These are phyloP conservation scores for Oreocharis arfaki DNA, from an alignment of 2,113 vertebrate species.

Conservation along the genomic window DNA sequence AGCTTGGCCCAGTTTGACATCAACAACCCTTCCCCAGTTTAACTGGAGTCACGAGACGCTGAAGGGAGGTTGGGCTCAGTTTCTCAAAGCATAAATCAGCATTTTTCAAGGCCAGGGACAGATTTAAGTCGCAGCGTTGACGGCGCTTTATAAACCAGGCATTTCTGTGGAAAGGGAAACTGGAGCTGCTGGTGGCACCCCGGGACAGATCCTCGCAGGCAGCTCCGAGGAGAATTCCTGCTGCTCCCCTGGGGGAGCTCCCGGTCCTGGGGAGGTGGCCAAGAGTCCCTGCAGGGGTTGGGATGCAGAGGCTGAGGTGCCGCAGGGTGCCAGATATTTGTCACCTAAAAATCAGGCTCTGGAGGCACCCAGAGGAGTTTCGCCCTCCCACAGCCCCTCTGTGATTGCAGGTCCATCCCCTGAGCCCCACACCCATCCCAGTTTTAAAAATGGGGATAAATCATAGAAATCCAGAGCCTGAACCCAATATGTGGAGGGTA, in stretches of 20 bases:
- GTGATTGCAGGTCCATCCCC: accelerated
- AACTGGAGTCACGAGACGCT: background rate
- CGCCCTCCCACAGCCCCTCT: background rate
- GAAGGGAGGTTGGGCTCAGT: background rate
- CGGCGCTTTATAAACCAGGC: background rate
- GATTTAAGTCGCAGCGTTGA: background rate
- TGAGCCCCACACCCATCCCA: accelerated
- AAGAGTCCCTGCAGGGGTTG: too few species aligned
- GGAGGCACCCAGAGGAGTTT: background rate
- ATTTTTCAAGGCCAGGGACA: background rate
- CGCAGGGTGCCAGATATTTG: too few species aligned
- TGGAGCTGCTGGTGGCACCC: background rate
- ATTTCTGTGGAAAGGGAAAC: background rate
- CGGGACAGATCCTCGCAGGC: background rate
- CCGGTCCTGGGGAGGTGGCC: background rate
- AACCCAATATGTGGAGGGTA: accelerated
- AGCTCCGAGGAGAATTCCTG: background rate
- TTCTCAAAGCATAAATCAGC: background rate
- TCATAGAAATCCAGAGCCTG: background rate
- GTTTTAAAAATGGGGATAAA: background rate
- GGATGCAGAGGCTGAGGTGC: too few species aligned
- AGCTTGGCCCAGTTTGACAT: background rate
- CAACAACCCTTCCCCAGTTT: background rate
- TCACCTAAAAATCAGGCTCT: background rate
- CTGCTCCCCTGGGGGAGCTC: background rate